A percentile compares a stretch with the other conserved stretches of the same genome.
These are phyloP conservation scores for Thunnus albacares DNA, from an alignment of 2,797 vertebrate genomes.

Conservation along the genomic window DNA sequence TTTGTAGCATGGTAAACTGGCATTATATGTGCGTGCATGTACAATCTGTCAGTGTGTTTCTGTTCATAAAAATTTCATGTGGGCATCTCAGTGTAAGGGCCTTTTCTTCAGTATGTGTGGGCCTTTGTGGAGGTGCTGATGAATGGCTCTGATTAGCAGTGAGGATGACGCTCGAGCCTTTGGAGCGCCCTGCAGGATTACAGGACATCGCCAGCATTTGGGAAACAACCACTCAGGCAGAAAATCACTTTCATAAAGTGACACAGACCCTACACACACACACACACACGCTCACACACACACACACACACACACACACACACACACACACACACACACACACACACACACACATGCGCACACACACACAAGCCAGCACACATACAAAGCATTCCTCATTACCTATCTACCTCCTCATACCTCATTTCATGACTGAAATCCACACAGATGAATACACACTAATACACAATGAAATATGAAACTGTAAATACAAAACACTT, in stretches of 20 bases:
- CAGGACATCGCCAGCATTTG: slow-evolving; percentile 49
- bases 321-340: not conserved
- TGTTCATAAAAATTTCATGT: not conserved
- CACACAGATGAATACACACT: not conserved
- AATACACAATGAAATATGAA: not conserved
- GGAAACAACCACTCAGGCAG: slow-evolving; percentile 57
- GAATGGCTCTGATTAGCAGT: slow-evolving; percentile 68
- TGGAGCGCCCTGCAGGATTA: slow-evolving; percentile 66
- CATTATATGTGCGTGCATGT: not conserved
- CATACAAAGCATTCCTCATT: not conserved
- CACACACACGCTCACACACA: not conserved
- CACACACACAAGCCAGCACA: not conserved
- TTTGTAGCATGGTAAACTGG: not conserved
- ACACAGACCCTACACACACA: slow-evolving; percentile 6
- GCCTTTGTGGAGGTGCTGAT: slow-evolving; percentile 50
- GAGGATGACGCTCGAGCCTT: slow-evolving; percentile 50
- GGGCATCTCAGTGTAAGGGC: not conserved
- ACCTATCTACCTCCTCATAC: too few species aligned
- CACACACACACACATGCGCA: not conserved
- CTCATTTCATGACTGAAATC: not conserved
- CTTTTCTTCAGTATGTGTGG: not conserved
- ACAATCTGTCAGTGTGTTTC: not conserved
- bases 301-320: slow-evolving; percentile 1
- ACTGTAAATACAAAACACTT: too few species aligned
- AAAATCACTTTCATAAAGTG: slow-evolving; percentile 70